Evolutionary conservation across 2,113 vertebrate species (phyloP).

Genomic region (Seriola rivoliana): DNA sequence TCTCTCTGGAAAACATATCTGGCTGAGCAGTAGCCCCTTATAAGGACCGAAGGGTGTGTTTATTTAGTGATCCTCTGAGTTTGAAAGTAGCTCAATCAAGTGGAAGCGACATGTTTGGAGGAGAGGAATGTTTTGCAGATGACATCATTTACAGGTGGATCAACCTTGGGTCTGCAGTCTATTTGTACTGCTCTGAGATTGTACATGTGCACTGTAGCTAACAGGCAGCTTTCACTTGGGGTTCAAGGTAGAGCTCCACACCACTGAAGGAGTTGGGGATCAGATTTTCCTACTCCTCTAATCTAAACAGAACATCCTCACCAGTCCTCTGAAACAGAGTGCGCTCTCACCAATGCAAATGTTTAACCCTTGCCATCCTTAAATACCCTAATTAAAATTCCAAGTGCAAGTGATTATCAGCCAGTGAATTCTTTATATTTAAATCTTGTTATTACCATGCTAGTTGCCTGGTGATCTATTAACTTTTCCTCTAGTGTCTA

Average conservation of each 20-base stretch:
- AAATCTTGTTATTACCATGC: neutral
- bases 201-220: slow-evolving; percentile 24
- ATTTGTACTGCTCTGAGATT: slow-evolving; percentile 50
- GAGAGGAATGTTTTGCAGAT: slow-evolving; percentile 59
- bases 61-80: slow-evolving; percentile 67
- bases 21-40: slow-evolving; percentile 53
- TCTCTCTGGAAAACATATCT: slow-evolving; percentile 21
- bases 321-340: neutral
- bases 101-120: slow-evolving; percentile 67
- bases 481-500: neutral
- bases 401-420: neutral
- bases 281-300: slow-evolving; percentile 63
- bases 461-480: neutral
- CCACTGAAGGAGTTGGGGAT: slow-evolving; percentile 40
- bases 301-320: slow-evolving; percentile 63
- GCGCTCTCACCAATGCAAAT: slow-evolving; percentile 7
- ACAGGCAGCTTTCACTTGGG: slow-evolving; percentile 44
- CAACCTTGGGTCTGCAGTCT: slow-evolving; percentile 20
- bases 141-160: slow-evolving; percentile 77
- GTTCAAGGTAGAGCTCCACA: slow-evolving; percentile 25
- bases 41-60: slow-evolving; percentile 65
- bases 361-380: slow-evolving; percentile 22
- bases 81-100: slow-evolving; percentile 74
- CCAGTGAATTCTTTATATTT: neutral
- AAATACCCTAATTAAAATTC: neutral